Evolutionary conservation across 2,888 invertebrate genomes (phyloP).

Genomic region (Drosophila rubida): DNA sequence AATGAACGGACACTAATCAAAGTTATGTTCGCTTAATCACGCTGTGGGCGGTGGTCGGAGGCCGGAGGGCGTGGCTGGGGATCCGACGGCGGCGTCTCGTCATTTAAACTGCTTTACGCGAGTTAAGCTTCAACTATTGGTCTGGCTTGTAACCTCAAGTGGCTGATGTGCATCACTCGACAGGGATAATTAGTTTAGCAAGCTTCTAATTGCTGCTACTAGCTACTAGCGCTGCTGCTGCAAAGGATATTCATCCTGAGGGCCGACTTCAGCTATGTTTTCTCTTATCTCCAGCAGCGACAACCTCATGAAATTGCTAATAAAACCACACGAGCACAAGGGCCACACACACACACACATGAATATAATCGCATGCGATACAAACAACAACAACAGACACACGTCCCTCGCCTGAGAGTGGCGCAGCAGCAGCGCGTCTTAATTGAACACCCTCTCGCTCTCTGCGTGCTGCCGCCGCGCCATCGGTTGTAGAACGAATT

Average conservation of each 20-base stretch:
- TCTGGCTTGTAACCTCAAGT: constrained; percentile 10
- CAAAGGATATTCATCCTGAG: constrained; percentile 34
- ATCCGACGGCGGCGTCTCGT: background rate
- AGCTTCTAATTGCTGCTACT: constrained; percentile 60
- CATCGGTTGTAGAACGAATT: constrained; percentile 63
- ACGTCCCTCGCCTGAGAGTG: background rate
- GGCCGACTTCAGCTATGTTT: constrained; percentile 13
- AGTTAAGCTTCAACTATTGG: constrained; percentile 8
- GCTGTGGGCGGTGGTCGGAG: background rate
- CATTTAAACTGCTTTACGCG: constrained; percentile 19
- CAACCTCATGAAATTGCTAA: constrained; percentile 75
- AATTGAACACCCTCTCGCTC: constrained; percentile 51
- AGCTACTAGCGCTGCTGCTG: constrained; percentile 30
- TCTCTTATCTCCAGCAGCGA: constrained; percentile 36
- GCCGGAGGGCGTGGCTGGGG: background rate
- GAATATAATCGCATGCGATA: background rate
- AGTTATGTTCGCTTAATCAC: constrained; percentile 11
- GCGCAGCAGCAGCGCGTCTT: constrained; percentile 46
- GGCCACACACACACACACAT: constrained; percentile 10
- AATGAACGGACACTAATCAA: constrained; percentile 50
- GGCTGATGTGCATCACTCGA: constrained; percentile 25
- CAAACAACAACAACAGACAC: constrained; percentile 1
- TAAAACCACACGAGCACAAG: constrained; percentile 62
- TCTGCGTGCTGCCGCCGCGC: background rate
- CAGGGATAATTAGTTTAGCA: constrained; percentile 69